These are phyloP conservation scores for Andricus curvator DNA, from an alignment of 2,888 invertebrate species.

Conservation along the genomic window DNA sequence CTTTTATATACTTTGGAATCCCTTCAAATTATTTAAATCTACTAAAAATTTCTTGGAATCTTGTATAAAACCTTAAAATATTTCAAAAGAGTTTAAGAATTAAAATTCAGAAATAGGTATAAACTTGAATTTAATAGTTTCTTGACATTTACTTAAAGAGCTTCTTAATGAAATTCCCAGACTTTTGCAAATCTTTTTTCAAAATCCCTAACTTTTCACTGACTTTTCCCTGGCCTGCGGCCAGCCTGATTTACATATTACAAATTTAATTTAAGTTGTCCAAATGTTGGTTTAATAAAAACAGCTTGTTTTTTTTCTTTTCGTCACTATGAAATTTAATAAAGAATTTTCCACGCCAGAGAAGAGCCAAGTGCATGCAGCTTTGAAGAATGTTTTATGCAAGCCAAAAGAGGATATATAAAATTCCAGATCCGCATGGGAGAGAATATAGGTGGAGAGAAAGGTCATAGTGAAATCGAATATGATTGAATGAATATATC, in stretches of 20 bases:
- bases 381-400: slow-evolving; percentile 37
- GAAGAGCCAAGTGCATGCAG: not conserved
- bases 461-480: slow-evolving; percentile 34
- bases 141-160: too few species aligned
- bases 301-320: not conserved
- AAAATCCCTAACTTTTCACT: too few species aligned
- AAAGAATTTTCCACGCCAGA: slow-evolving; percentile 15
- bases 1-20: too few species aligned
- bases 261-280: not conserved
- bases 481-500: slow-evolving; percentile 30
- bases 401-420: slow-evolving; percentile 21
- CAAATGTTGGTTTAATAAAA: not conserved
- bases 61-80: too few species aligned
- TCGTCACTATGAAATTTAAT: slow-evolving; percentile 15
- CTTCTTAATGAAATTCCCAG: too few species aligned
- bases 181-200: too few species aligned
- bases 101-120: too few species aligned
- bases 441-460: not conserved
- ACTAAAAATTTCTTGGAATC: too few species aligned
- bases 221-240: too few species aligned
- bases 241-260: not conserved
- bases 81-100: too few species aligned
- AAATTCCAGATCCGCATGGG: not conserved
- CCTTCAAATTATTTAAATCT: too few species aligned
- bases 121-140: too few species aligned